A percentile compares a stretch with the other conserved stretches of the same genome.
phyloP scores from a whole-genome alignment of 2,113 vertebrate species.

The Antennarius striatus region DNA sequence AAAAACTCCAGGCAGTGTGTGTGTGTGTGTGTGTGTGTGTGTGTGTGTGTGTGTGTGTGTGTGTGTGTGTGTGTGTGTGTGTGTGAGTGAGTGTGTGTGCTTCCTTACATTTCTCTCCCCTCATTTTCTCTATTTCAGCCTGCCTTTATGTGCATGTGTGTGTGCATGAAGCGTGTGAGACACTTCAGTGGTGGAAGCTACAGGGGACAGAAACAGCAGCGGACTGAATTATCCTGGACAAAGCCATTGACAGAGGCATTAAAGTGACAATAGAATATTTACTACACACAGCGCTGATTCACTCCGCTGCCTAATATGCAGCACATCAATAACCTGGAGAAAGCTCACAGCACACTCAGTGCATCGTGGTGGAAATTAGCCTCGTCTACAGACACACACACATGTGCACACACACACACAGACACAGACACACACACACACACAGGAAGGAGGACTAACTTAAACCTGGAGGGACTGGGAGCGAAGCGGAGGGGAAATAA shows the following conservation, averaged over 20 bases:
- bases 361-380: conserved; percentile 63
- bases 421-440: conserved; percentile 6
- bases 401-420: neutral
- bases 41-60: conserved; percentile 16
- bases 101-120: conserved; percentile 24
- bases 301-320: conserved; percentile 66
- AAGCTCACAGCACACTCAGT: conserved; percentile 56
- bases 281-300: conserved; percentile 63
- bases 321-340: conserved; percentile 71
- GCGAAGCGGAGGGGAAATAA: conserved; percentile 62
- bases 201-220: conserved; percentile 64
- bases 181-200: conserved; percentile 47
- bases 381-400: conserved; percentile 20
- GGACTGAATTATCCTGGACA: conserved; percentile 66
- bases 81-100: conserved; percentile 14
- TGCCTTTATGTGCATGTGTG: conserved; percentile 37
- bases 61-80: conserved; percentile 16
- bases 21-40: conserved; percentile 25
- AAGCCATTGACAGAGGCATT: conserved; percentile 73
- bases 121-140: conserved; percentile 69
- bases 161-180: conserved; percentile 39
- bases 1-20: conserved; percentile 64
- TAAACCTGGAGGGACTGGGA: conserved; percentile 58
- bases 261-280: conserved; percentile 78
- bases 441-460: conserved; percentile 54